phyloP scores from a whole-genome alignment of 2,888 invertebrate species.

The Drosophila neonasuta region DNA sequence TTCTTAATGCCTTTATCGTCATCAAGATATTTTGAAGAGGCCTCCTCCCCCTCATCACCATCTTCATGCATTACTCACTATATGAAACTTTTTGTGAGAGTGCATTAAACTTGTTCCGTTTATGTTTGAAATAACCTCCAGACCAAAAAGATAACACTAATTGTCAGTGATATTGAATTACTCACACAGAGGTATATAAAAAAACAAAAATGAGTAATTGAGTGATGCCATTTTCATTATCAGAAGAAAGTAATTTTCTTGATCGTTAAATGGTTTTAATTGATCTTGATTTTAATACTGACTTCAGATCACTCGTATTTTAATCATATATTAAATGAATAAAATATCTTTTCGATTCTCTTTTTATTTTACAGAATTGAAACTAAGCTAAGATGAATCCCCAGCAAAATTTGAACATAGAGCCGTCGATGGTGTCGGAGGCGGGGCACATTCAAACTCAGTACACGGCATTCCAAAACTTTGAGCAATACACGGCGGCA shows the following conservation, averaged over 20 bases:
- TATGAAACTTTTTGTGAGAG: too few relatives aligned
- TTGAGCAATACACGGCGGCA: conserved; percentile 68
- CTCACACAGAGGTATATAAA: neutral
- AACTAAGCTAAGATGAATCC: conserved; percentile 61
- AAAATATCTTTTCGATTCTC: neutral
- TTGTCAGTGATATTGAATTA: neutral
- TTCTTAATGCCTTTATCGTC: too few relatives aligned
- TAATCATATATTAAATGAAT: too few relatives aligned
- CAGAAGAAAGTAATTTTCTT: too few relatives aligned
- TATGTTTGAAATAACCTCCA: neutral
- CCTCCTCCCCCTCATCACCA: too few relatives aligned
- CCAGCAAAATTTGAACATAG: conserved; percentile 67
- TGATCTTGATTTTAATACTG: too few relatives aligned
- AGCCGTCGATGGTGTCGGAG: conserved; percentile 65
- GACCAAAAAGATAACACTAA: neutral
- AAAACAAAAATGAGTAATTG: too few relatives aligned
- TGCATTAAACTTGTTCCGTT: neutral
- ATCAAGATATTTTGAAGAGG: too few relatives aligned
- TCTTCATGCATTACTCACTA: too few relatives aligned
- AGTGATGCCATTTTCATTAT: too few relatives aligned
- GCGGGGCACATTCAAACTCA: conserved; percentile 71
- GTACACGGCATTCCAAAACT: conserved; percentile 72
- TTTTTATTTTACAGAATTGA: conserved; percentile 33
- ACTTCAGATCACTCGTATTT: too few relatives aligned
- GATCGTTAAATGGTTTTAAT: too few relatives aligned